Conservation (phyloP, 2,797 vertebrate species). For the Ptychadena robeensis region DNA sequence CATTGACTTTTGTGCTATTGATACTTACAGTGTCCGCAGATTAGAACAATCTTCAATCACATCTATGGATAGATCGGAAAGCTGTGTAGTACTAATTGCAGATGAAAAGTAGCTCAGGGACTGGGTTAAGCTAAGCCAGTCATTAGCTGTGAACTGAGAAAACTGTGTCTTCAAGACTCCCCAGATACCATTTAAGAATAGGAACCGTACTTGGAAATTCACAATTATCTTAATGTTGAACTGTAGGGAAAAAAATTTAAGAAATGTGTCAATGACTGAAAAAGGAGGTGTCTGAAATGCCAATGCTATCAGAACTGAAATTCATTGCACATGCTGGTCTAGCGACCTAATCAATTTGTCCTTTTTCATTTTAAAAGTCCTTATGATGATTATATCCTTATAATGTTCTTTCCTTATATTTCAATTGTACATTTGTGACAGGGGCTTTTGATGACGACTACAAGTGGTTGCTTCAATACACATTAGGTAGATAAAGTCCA, state of each 20-base stretch:
- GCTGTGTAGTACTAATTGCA: conserved; percentile 33
- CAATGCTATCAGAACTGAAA: too few species aligned
- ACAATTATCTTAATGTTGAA: conserved; percentile 14
- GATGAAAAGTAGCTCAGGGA: conserved; percentile 51
- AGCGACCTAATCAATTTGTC: too few species aligned
- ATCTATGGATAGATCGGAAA: conserved; percentile 35
- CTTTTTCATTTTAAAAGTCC: too few species aligned
- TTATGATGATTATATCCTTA: too few species aligned
- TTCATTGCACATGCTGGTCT: too few species aligned
- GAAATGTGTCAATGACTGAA: too few species aligned
- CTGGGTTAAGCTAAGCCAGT: conserved; percentile 54
- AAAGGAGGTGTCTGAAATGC: too few species aligned
- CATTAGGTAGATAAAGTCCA: too few species aligned
- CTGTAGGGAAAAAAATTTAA: conserved; percentile 49
- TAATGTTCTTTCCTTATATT: too few species aligned
- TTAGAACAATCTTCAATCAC: conserved; percentile 40
- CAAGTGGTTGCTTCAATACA: too few species aligned
- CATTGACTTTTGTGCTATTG: background rate
- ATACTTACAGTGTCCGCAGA: conserved; percentile 60
- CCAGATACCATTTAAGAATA: conserved; percentile 56
- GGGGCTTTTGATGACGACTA: too few species aligned
- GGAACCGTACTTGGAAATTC: conserved; percentile 18
- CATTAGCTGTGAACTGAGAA: background rate
- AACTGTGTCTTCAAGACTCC: conserved; percentile 40
- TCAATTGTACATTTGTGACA: too few species aligned